These are phyloP conservation scores for Pachydiplax longipennis DNA, from an alignment of 2,888 invertebrate genomes.

Conservation along the genomic window DNA sequence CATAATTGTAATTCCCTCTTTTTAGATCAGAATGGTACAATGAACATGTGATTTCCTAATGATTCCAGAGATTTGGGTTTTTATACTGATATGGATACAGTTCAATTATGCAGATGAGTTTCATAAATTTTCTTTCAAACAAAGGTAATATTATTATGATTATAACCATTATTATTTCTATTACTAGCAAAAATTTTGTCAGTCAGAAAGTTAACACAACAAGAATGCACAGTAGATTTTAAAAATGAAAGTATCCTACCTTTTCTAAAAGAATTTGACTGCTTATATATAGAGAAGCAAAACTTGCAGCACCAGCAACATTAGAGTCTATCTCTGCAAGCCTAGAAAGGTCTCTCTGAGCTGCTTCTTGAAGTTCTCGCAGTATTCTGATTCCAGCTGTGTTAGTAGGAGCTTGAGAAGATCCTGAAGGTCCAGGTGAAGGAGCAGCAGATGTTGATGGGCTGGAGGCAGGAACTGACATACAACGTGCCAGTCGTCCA, in stretches of 20 bases:
- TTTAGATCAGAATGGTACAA: too few relatives aligned
- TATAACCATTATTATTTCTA: not conserved
- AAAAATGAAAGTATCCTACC: slow-evolving; percentile 51
- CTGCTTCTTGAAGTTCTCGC: slow-evolving; percentile 68
- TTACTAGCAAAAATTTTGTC: too few relatives aligned
- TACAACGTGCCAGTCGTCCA: not conserved
- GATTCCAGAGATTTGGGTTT: too few relatives aligned
- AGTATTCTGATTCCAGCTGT: slow-evolving; percentile 61
- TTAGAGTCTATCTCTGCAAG: slow-evolving; percentile 59
- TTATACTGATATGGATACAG: too few relatives aligned
- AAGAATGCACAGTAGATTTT: not conserved
- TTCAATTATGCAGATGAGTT: too few relatives aligned
- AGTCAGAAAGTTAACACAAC: not conserved
- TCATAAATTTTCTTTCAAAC: too few relatives aligned
- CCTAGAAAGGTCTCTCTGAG: slow-evolving; percentile 72
- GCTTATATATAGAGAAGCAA: slow-evolving; percentile 80
- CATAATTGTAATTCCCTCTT: too few relatives aligned
- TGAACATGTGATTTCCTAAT: too few relatives aligned
- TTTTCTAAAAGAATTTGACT: slow-evolving; percentile 64
- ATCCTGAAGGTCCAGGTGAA: not conserved
- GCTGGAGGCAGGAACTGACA: slow-evolving; percentile 3
- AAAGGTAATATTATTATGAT: not conserved
- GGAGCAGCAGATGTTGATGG: not conserved
- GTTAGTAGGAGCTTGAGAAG: not conserved
- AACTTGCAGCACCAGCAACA: slow-evolving; percentile 70